A percentile compares a stretch with the other conserved stretches of the same genome.
Conservation (phyloP, 1,140 invertebrate genomes). For the Delia radicum region DNA sequence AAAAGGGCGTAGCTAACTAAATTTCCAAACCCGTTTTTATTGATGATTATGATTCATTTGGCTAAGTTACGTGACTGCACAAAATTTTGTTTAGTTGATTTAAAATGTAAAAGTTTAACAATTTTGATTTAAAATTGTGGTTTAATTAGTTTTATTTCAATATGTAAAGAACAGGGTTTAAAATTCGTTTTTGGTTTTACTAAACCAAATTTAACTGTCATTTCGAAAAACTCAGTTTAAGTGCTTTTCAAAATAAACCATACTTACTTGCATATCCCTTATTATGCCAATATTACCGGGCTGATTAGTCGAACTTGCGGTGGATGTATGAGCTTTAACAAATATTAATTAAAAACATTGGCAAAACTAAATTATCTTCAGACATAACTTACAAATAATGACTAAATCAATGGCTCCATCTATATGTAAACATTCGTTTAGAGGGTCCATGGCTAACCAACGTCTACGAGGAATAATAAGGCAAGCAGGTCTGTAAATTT, state of each 20-base stretch:
- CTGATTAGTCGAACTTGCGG: constrained; percentile 54
- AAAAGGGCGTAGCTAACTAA: too few species aligned
- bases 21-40: too few species aligned
- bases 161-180: too few species aligned
- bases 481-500: neutral
- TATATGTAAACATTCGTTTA: neutral
- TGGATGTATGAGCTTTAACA: constrained; percentile 57
- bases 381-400: constrained; percentile 2
- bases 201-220: too few species aligned
- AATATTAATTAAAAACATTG: neutral
- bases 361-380: neutral
- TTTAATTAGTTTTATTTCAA: too few species aligned
- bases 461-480: neutral
- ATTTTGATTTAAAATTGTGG: too few species aligned
- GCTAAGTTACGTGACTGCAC: too few species aligned
- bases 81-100: too few species aligned
- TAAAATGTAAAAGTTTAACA: too few species aligned
- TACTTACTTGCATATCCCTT: constrained; percentile 54
- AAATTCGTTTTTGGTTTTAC: neutral
- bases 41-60: too few species aligned
- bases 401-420: neutral
- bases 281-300: constrained; percentile 55
- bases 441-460: neutral
- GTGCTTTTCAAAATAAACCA: neutral
- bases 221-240: too few species aligned